Percentiles rank a stretch among this genome's conserved stretches.
These are phyloP conservation scores for Erethizon dorsatum DNA, from an alignment of 2,797 vertebrate genomes.

Conservation along the genomic window DNA sequence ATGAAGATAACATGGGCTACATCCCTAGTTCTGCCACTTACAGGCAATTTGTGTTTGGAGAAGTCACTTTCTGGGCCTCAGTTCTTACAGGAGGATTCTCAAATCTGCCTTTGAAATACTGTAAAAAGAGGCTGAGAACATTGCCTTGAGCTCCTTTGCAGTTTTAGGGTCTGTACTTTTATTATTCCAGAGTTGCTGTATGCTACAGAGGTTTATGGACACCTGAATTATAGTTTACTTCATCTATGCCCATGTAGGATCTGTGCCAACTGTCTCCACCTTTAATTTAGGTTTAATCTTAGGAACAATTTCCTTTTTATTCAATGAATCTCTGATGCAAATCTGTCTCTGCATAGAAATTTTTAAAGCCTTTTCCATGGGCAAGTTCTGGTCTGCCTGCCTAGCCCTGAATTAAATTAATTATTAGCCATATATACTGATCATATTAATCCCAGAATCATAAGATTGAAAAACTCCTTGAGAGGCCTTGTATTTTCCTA, in stretches of 20 bases:
- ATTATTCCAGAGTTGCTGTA: neutral
- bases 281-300: constrained; percentile 70
- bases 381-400: constrained; percentile 73
- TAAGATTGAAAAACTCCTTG: constrained; percentile 55
- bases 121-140: neutral
- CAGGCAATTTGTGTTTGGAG: neutral
- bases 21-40: neutral
- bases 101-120: neutral
- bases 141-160: neutral
- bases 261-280: constrained; percentile 43
- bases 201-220: neutral
- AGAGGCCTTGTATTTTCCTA: constrained; percentile 45
- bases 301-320: constrained; percentile 68
- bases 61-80: neutral
- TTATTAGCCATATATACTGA: constrained; percentile 71
- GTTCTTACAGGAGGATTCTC: neutral
- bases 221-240: neutral
- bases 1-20: neutral
- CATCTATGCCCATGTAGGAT: neutral
- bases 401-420: constrained; percentile 64
- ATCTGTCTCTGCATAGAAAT: constrained; percentile 61
- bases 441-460: constrained; percentile 71
- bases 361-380: constrained; percentile 73
- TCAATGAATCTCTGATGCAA: constrained; percentile 63
- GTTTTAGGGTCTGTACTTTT: neutral